Base-by-base conservation (phyloP, 2,888 invertebrate species). In the Ferrisia virgata region DNA sequence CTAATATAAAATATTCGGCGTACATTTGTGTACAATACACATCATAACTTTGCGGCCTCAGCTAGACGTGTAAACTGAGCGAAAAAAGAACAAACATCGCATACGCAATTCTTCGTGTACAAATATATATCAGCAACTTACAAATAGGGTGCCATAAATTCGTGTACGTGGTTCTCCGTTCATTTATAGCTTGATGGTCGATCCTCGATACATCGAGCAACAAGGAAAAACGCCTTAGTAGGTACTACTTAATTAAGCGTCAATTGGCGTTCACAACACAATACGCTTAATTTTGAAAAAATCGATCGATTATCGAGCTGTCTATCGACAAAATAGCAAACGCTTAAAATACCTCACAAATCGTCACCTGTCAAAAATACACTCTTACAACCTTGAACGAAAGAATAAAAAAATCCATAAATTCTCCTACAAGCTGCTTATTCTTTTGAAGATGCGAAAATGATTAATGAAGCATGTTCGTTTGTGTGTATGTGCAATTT, bases 401-500 rank as follows among this genome's bases (percentile, higher is more conserved):
- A 18, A 9, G n/a, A 25, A 15, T 13, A 31, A 64, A 13, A 43
- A 28, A 64, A 53, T 53, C 18, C 0, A 53, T 53, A 18, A 53
- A 53, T 53, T 36, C 22, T 3, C 22, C 2, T 13, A 11, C 15
- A n/a, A 13, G 18, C n/a, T 47, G 1, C 5, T 13, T n/a, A 1
- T 47, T n/a, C 18, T 2, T 13, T n/a, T n/a, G n/a, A n/a, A 47
- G 47, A 11, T n/a, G n/a, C 22, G 22, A 53, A 22, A 53, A 53
- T 53, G 18, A 47, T 33, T 80, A 80, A 80, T n/a, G 18, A 3
- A 47, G 11, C 18, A 47, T 28, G 28, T 39, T 78, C 40, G n/a
- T n/a, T n/a, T n/a, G n/a, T n/a, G 6, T 9, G n/a, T 47, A 22
- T 9, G 1, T 85, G 72, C 85, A 72, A 80, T 84, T 33, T 86